Evolutionary conservation across 2,113 vertebrate genomes (phyloP).

Genomic region (Oostethus manadensis): DNA sequence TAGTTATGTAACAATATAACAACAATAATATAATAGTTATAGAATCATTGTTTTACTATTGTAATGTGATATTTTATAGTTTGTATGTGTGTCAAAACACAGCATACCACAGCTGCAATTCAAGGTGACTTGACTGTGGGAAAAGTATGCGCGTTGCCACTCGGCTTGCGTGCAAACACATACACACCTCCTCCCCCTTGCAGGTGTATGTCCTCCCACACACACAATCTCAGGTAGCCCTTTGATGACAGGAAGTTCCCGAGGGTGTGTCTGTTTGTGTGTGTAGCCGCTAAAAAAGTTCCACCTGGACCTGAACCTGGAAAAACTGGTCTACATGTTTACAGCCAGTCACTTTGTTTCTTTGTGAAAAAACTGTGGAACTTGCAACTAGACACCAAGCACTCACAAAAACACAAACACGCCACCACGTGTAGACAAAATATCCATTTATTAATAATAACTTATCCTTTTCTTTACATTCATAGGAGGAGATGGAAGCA

Average conservation of each 20-base stretch:
- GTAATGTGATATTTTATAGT: too few species aligned
- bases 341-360: background rate
- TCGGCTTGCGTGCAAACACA: background rate
- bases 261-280: conserved; percentile 3
- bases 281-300: conserved; percentile 26
- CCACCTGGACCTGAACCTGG: conserved; percentile 34
- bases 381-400: conserved; percentile 1
- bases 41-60: too few species aligned
- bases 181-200: background rate
- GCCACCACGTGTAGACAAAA: conserved; percentile 87
- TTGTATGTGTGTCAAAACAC: too few species aligned
- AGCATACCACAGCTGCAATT: too few species aligned
- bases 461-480: conserved; percentile 94
- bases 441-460: conserved; percentile 99
- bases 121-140: too few species aligned
- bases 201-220: background rate
- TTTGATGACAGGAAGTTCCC: conserved; percentile 21
- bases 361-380: too few species aligned
- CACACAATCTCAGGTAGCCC: background rate
- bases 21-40: too few species aligned
- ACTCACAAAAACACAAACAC: conserved; percentile 18
- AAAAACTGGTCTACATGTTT: conserved; percentile 43
- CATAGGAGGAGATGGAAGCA: conserved; percentile 72
- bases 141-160: background rate
- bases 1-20: too few species aligned